A percentile compares a stretch with the other conserved stretches of the same genome.
phyloP scores from a whole-genome alignment of 2,797 vertebrate species.

The Falco berigora region DNA sequence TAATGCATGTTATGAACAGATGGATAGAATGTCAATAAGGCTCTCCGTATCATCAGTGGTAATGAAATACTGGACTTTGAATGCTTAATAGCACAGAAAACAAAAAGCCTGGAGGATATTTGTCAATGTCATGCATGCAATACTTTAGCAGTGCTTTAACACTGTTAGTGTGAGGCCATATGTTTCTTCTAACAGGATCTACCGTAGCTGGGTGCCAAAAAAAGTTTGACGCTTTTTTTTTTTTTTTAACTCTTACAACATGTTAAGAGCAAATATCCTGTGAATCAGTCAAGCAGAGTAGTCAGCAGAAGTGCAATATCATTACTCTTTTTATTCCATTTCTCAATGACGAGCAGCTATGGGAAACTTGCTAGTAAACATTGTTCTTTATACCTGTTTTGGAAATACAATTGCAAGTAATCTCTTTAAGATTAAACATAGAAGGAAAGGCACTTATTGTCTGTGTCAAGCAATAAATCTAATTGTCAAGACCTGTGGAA shows the following conservation, averaged over 20 bases:
- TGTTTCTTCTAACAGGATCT: conserved; percentile 61
- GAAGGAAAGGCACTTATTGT: not conserved
- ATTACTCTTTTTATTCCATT: not conserved
- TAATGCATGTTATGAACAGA: conserved; percentile 71
- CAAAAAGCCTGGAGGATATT: conserved; percentile 63
- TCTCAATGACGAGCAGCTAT: conserved; percentile 18
- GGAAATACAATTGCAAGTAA: not conserved
- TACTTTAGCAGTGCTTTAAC: conserved; percentile 56
- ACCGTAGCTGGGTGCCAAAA: conserved; percentile 30
- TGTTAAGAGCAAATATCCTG: conserved; percentile 24
- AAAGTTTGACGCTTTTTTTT: conserved; percentile 6
- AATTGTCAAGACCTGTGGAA: not conserved
- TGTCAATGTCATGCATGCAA: conserved; percentile 50
- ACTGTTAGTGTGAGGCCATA: conserved; percentile 56
- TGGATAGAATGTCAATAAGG: conserved; percentile 64
- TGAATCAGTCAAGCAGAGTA: not conserved
- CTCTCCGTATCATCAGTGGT: conserved; percentile 51
- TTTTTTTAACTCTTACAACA: not conserved
- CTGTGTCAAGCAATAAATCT: not conserved
- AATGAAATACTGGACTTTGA: conserved; percentile 66
- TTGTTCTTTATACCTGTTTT: not conserved
- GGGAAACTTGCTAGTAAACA: not conserved
- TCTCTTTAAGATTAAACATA: not conserved
- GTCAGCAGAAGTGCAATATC: not conserved
- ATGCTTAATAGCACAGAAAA: conserved; percentile 64